Evolutionary conservation across 2,888 invertebrate genomes (phyloP).

Genomic region (Diarsia brunnea): DNA sequence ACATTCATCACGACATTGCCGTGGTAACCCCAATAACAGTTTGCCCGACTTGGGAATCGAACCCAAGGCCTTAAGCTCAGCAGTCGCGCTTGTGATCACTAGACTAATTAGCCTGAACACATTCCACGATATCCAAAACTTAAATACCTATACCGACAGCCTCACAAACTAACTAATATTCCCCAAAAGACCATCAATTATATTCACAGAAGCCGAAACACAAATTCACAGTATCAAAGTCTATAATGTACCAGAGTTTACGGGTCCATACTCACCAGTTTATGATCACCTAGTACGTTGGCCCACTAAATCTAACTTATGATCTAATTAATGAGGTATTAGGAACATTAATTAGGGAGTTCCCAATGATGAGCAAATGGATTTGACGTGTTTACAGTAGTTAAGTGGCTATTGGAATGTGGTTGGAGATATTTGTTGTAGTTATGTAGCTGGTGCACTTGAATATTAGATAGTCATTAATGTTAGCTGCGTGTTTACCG

Average conservation of each 20-base stretch:
- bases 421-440: slow-evolving; percentile 16
- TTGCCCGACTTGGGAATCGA: not conserved
- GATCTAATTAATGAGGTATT: slow-evolving; percentile 63
- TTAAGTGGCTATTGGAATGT: slow-evolving; percentile 25
- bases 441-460: not conserved
- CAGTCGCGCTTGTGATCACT: not conserved
- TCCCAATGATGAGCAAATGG: slow-evolving; percentile 58
- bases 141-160: not conserved
- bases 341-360: slow-evolving; percentile 60
- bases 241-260: slow-evolving; percentile 42
- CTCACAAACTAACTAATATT: slow-evolving; percentile 4
- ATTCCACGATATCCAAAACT: not conserved
- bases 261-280: slow-evolving; percentile 23
- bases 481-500: not conserved
- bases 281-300: slow-evolving; percentile 39
- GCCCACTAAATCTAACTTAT: slow-evolving; percentile 60
- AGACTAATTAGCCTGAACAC: not conserved
- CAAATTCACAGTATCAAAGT: slow-evolving; percentile 43
- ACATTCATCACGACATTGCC: no score
- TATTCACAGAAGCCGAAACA: slow-evolving; percentile 16
- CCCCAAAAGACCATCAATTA: slow-evolving; percentile 44
- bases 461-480: not conserved
- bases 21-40: not conserved
- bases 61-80: not conserved
- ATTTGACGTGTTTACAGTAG: slow-evolving; percentile 50